These are phyloP conservation scores for Podarcis raffonei DNA, from an alignment of 2,113 vertebrate genomes.

Conservation along the genomic window DNA sequence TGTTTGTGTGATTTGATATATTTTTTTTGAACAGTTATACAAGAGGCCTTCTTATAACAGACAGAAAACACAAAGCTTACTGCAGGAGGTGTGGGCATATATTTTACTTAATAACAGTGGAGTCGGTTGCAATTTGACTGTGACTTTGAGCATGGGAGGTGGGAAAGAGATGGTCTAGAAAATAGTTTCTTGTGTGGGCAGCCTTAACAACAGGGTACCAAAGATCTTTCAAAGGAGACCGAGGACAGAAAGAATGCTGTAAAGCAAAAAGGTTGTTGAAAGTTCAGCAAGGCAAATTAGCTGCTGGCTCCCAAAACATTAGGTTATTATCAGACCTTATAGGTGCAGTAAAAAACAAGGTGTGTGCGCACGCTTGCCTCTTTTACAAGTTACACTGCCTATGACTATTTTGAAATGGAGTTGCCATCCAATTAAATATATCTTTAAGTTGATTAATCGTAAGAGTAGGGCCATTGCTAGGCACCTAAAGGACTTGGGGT, in stretches of 20 bases:
- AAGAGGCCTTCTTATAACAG: too few species aligned
- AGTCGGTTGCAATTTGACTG: constrained; percentile 43
- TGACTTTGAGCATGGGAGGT: constrained; percentile 7
- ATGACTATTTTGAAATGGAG: not conserved
- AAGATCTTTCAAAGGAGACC: constrained; percentile 10
- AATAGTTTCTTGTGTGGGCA: constrained; percentile 16
- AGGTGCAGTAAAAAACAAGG: not conserved
- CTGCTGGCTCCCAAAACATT: not conserved
- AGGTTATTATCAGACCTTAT: not conserved
- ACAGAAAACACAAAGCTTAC: constrained; percentile 27
- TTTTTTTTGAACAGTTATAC: not conserved
- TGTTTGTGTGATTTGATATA: not conserved
- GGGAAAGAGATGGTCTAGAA: not conserved
- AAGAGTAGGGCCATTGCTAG: too few species aligned
- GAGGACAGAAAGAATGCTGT: not conserved
- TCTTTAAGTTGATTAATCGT: not conserved
- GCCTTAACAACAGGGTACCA: constrained; percentile 3
- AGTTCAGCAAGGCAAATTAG: not conserved
- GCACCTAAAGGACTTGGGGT: too few species aligned
- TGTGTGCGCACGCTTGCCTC: not conserved
- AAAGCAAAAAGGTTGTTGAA: not conserved
- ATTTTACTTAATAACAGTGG: constrained; percentile 14
- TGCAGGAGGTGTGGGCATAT: constrained; percentile 14
- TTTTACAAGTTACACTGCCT: not conserved
- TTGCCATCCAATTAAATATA: not conserved